A percentile compares a stretch with the other conserved stretches of the same genome.
Evolutionary conservation across 2,113 vertebrate species (phyloP).

Genomic region (Cochlearius cochlearius): DNA sequence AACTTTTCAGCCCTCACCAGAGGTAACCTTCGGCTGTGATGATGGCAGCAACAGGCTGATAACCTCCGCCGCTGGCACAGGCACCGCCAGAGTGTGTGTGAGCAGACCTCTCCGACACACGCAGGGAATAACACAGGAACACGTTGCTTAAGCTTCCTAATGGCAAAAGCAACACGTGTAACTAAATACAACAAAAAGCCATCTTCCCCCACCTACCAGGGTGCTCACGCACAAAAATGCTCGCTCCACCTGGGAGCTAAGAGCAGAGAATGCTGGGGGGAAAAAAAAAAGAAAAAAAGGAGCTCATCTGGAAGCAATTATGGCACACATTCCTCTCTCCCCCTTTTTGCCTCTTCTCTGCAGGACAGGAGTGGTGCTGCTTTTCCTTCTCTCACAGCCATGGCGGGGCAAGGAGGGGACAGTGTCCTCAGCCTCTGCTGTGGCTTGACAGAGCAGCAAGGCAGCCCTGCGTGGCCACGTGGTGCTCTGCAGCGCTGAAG

Average conservation of each 20-base stretch:
- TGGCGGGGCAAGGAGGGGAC: not conserved
- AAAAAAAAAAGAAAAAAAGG: not conserved
- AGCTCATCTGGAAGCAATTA: not conserved
- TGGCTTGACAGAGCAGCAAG: fast-evolving
- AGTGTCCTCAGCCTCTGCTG: not conserved
- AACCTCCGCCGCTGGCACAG: not conserved
- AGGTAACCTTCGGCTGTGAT: not conserved
- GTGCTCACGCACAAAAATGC: not conserved
- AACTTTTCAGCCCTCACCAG: not conserved
- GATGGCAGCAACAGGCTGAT: not conserved
- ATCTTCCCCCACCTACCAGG: not conserved
- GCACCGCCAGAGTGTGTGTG: fast-evolving
- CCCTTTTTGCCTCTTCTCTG: not conserved
- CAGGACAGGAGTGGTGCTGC: not conserved
- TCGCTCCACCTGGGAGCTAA: not conserved
- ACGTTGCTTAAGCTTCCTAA: not conserved
- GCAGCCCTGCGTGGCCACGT: fast-evolving
- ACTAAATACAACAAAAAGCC: not conserved
- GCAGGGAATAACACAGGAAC: not conserved
- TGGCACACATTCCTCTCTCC: fast-evolving
- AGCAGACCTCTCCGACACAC: not conserved
- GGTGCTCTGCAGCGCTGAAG: not conserved
- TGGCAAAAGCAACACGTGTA: not conserved
- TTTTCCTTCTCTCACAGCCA: not conserved
- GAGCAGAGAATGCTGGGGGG: not conserved